Evolutionary conservation across 2,113 vertebrate species (phyloP).

Genomic region (Panurus biarmicus): DNA sequence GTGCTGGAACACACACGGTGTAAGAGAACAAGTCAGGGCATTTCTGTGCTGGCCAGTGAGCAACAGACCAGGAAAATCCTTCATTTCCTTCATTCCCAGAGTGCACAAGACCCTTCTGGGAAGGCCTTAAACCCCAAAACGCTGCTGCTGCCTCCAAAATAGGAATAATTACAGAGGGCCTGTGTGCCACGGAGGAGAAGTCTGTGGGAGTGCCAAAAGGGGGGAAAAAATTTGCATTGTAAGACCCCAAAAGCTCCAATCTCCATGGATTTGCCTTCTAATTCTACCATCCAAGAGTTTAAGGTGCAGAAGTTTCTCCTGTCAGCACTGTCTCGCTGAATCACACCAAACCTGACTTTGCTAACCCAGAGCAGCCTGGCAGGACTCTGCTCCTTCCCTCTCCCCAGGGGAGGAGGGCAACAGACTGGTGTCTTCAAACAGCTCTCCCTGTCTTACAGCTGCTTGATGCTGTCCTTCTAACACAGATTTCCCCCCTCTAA

Average conservation of each 20-base stretch:
- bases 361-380: not conserved
- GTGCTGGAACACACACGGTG: not conserved
- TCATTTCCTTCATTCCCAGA: not conserved
- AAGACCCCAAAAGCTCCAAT: not conserved
- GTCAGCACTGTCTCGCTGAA: not conserved
- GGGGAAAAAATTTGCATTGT: fast-evolving
- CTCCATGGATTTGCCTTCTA: not conserved
- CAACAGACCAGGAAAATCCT: not conserved
- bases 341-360: not conserved
- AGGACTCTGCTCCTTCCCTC: not conserved
- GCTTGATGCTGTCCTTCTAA: not conserved
- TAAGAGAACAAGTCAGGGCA: not conserved
- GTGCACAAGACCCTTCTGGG: not conserved
- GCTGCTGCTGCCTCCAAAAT: not conserved
- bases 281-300: not conserved
- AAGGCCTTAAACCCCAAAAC: not conserved
- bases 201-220: not conserved
- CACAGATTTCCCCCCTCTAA: not conserved
- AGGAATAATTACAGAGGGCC: not conserved
- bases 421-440: not conserved
- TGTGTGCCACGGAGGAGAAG: not conserved
- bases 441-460: not conserved
- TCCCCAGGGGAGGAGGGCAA: not conserved
- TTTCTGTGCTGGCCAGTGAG: not conserved
- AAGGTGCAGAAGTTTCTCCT: not conserved